These are phyloP conservation scores for Sinosuthora webbiana DNA, from an alignment of 2,113 vertebrate genomes.

Conservation along the genomic window DNA sequence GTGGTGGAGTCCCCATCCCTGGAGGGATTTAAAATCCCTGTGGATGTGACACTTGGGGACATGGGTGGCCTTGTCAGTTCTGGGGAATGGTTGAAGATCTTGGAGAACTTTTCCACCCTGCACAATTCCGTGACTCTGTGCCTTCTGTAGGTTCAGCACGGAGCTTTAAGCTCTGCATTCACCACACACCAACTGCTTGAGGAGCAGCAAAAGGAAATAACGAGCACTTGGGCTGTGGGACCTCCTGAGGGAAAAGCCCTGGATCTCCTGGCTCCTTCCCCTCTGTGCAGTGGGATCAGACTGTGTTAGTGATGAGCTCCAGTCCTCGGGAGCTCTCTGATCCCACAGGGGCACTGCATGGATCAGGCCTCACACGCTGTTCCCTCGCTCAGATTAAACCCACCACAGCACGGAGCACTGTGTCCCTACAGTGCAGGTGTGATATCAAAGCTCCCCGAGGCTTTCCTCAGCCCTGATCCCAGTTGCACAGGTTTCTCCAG, in stretches of 20 bases:
- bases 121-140: fast-evolving
- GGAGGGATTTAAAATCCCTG: not conserved
- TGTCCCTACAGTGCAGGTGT: not conserved
- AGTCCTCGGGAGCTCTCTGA: not conserved
- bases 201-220: not conserved
- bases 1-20: not conserved
- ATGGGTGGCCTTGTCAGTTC: not conserved
- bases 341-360: not conserved
- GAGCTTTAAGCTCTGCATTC: not conserved
- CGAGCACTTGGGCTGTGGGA: not conserved
- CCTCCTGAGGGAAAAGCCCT: not conserved
- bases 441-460: not conserved
- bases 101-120: not conserved
- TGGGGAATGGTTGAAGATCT: not conserved
- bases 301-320: not conserved
- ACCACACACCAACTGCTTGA: not conserved
- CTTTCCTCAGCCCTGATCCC: not conserved
- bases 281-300: not conserved
- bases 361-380: not conserved
- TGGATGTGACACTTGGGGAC: not conserved
- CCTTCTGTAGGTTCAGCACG: fast-evolving
- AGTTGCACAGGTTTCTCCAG: not conserved
- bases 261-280: not conserved
- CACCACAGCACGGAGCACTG: fast-evolving
- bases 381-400: not conserved